phyloP scores from a whole-genome alignment of 2,888 invertebrate species.

The Phortica magna region DNA sequence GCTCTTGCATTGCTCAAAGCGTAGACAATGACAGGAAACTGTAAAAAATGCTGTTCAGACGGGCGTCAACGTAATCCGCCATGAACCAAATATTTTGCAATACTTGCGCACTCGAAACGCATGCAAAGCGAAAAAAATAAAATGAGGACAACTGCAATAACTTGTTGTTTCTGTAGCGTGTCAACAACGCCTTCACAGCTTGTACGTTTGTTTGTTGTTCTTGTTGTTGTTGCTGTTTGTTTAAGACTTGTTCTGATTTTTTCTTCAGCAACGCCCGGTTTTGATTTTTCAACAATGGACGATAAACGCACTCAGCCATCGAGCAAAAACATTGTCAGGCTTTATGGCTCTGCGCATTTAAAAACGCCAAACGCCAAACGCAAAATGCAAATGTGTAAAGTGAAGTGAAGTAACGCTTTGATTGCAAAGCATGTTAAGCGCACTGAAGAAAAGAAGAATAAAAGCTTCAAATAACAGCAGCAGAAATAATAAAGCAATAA shows the following conservation, averaged over 20 bases:
- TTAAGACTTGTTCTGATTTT: slow-evolving; percentile 2
- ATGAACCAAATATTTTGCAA: background rate
- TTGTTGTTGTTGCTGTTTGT: slow-evolving; percentile 6
- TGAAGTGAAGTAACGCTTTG: slow-evolving; percentile 14
- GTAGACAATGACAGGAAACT: background rate
- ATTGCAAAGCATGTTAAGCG: background rate
- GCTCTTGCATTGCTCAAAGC: background rate
- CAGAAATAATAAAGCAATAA: background rate
- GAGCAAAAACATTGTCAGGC: slow-evolving; percentile 6
- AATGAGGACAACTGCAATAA: slow-evolving; percentile 16
- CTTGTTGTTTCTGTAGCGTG: background rate
- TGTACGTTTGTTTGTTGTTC: background rate
- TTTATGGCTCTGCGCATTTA: slow-evolving; percentile 20
- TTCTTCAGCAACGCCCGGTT: slow-evolving; percentile 2
- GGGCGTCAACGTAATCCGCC: background rate
- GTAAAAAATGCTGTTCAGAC: background rate
- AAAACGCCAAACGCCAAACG: slow-evolving; percentile 10
- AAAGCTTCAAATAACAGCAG: background rate
- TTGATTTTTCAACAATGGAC: slow-evolving; percentile 3
- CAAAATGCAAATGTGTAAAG: too few species aligned
- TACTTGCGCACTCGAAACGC: background rate
- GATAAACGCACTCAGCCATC: background rate
- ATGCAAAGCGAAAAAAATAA: background rate
- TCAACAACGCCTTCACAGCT: background rate
- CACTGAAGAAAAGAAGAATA: background rate